Percentiles rank a stretch among this genome's conserved stretches.
Conservation (phyloP, 2,113 vertebrate genomes). For the Delphinapterus leucas region DNA sequence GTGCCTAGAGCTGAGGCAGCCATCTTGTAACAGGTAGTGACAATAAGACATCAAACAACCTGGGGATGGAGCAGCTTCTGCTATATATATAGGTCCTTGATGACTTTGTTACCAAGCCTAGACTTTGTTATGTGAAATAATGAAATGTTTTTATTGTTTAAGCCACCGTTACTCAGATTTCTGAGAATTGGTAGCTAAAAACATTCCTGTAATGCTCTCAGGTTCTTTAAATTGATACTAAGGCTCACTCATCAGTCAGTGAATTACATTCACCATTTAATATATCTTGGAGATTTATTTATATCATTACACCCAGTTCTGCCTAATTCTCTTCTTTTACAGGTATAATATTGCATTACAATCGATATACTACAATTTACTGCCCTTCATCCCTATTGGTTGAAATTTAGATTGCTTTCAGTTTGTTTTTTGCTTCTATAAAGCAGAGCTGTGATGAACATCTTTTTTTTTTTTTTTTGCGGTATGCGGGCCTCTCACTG, state of each 20-base stretch:
- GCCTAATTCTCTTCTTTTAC: not conserved
- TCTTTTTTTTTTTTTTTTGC: not conserved
- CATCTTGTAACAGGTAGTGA: not conserved
- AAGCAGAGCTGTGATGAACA: not conserved
- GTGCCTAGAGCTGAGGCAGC: not conserved
- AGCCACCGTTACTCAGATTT: not conserved
- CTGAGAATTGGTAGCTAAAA: slow-evolving; percentile 19
- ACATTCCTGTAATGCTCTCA: not conserved
- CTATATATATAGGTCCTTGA: not conserved
- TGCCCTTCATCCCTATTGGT: not conserved
- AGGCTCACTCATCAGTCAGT: not conserved
- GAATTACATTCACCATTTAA: not conserved
- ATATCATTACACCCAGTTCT: not conserved
- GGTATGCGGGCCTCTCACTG: no score
- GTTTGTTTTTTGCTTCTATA: not conserved
- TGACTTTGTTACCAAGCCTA: not conserved
- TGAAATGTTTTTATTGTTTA: not conserved
- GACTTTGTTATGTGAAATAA: not conserved
- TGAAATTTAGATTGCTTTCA: slow-evolving; percentile 9
- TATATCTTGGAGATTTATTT: slow-evolving; percentile 11
- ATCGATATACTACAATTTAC: not conserved
- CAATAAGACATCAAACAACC: not conserved
- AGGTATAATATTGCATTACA: not conserved
- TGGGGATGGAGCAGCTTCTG: not conserved
- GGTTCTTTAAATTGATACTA: not conserved